phyloP scores from a whole-genome alignment of 2,113 vertebrate genomes.

The Scatophagus argus region DNA sequence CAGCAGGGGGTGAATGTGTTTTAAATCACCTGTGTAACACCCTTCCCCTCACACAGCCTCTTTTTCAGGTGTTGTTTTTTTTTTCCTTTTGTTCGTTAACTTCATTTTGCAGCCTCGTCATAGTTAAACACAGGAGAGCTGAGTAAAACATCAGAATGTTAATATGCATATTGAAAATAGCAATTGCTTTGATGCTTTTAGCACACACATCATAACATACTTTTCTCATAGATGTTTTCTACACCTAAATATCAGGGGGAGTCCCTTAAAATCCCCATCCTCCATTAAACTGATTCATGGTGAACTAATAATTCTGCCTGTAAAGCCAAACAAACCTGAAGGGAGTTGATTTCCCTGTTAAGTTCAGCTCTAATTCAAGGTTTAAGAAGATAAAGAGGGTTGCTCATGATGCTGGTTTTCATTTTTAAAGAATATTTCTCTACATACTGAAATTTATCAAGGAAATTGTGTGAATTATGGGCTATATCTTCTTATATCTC shows the following conservation, averaged over 20 bases:
- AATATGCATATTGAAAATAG: not conserved
- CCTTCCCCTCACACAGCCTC: not conserved
- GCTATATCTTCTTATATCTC: no score
- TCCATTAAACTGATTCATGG: not conserved
- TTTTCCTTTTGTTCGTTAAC: not conserved
- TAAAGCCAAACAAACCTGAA: not conserved
- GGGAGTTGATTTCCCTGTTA: slow-evolving; percentile 4
- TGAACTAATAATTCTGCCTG: slow-evolving; percentile 6
- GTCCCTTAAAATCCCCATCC: not conserved
- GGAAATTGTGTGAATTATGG: no score
- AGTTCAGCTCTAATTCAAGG: not conserved
- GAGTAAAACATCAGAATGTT: not conserved
- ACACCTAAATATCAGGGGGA: not conserved
- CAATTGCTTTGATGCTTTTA: not conserved
- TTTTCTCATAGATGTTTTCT: not conserved
- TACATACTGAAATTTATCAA: not conserved
- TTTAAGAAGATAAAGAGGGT: not conserved
- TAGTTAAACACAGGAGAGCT: not conserved
- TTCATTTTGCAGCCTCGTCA: not conserved
- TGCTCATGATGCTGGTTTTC: not conserved
- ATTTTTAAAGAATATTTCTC: not conserved
- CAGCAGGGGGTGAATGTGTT: slow-evolving; percentile 65
- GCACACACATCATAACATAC: not conserved
- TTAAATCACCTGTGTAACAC: slow-evolving; percentile 66
- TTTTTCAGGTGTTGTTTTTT: no score